phyloP scores from a whole-genome alignment of 2,113 vertebrate genomes.

The Hyperopisus bebe region DNA sequence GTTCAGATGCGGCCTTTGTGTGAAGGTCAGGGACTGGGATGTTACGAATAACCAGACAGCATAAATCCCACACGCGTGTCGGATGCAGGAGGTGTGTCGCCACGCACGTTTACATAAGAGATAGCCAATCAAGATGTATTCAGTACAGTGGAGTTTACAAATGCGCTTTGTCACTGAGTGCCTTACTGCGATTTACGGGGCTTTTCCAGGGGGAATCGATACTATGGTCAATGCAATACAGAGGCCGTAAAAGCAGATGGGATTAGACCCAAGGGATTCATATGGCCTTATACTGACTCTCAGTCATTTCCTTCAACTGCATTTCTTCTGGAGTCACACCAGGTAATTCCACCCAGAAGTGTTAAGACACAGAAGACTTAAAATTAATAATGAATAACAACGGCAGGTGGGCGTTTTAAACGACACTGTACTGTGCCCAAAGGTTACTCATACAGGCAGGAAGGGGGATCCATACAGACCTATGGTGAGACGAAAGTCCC shows the following conservation, averaged over 20 bases:
- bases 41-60: background rate
- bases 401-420: background rate
- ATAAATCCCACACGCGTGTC: background rate
- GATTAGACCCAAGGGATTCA: background rate
- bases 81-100: background rate
- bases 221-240: background rate
- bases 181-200: background rate
- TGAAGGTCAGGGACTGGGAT: background rate
- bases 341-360: background rate
- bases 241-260: background rate
- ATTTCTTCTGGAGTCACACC: background rate
- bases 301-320: background rate
- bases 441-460: background rate
- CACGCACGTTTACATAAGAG: background rate
- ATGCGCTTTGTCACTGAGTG: background rate
- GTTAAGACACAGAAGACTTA: background rate
- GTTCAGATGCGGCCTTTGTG: background rate
- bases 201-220: background rate
- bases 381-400: background rate
- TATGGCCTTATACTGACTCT: background rate
- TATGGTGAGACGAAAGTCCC: background rate
- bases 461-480: background rate
- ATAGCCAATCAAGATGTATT: background rate
- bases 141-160: background rate
- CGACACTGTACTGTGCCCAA: background rate